phyloP scores from a whole-genome alignment of 2,113 vertebrate species.

The Chiloscyllium plagiosum region DNA sequence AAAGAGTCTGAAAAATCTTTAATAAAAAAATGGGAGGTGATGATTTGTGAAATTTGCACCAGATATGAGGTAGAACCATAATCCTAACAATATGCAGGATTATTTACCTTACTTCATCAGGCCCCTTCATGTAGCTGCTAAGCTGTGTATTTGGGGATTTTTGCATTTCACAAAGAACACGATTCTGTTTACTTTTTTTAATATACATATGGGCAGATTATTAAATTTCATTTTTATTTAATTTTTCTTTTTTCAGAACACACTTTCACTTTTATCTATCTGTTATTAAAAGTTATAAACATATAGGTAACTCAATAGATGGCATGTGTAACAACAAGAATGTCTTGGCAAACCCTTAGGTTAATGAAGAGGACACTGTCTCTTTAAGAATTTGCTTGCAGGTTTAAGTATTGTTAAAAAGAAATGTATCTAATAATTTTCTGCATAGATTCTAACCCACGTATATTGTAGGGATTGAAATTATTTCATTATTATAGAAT shows the following conservation, averaged over 20 bases:
- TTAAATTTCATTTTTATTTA: slow-evolving; percentile 5
- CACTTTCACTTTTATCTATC: background rate
- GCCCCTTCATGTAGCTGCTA: background rate
- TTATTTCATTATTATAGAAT: slow-evolving; percentile 39
- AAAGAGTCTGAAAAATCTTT: slow-evolving; percentile 9
- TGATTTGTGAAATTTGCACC: background rate
- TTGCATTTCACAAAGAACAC: background rate
- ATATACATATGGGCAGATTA: background rate
- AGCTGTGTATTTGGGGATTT: background rate
- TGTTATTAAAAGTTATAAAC: background rate
- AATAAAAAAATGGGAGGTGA: background rate
- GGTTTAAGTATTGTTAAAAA: slow-evolving; percentile 28
- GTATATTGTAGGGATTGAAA: slow-evolving; percentile 35
- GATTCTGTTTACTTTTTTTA: background rate
- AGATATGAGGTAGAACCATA: background rate
- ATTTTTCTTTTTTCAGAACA: background rate
- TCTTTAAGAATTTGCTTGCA: slow-evolving; percentile 20
- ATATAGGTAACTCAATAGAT: background rate
- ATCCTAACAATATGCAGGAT: background rate
- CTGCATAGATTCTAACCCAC: slow-evolving; percentile 38
- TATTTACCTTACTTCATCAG: background rate
- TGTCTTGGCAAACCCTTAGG: background rate
- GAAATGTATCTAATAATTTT: slow-evolving; percentile 28
- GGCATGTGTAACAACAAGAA: background rate
- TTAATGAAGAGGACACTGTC: background rate